Percentiles rank a stretch among this genome's conserved stretches.
These are phyloP conservation scores for Pseudochirops cupreus DNA, from an alignment of 2,797 vertebrate species.

Conservation along the genomic window DNA sequence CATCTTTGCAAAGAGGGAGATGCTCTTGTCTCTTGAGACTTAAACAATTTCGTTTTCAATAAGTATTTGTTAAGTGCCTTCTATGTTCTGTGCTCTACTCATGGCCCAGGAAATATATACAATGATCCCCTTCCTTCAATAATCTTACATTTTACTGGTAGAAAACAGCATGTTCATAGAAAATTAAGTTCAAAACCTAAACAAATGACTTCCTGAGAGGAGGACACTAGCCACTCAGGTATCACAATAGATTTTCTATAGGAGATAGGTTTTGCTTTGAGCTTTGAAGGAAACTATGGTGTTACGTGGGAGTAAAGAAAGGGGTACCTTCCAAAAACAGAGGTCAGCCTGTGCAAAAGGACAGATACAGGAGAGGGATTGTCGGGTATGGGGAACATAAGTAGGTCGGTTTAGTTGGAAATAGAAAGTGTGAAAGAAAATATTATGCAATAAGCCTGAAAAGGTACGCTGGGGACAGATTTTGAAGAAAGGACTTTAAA, in stretches of 20 bases:
- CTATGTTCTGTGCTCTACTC: background rate
- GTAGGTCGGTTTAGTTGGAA: background rate
- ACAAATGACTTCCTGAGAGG: background rate
- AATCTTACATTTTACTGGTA: background rate
- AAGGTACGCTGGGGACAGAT: background rate
- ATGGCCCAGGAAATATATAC: background rate
- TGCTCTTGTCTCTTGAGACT: background rate
- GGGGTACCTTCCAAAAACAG: background rate
- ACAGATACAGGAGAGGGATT: background rate
- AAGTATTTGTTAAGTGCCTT: background rate
- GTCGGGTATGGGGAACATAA: background rate
- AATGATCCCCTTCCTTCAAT: background rate
- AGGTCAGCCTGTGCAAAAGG: background rate
- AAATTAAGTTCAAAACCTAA: background rate
- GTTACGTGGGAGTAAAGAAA: background rate
- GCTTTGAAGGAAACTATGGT: background rate
- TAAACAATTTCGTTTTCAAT: background rate
- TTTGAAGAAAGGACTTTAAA: background rate
- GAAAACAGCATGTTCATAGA: background rate
- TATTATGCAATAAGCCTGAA: background rate
- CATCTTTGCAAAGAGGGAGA: background rate
- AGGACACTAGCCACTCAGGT: background rate
- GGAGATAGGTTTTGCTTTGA: background rate
- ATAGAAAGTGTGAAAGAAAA: background rate
- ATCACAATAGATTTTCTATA: background rate